Conservation (phyloP, 2,797 vertebrate species). For the Syndactyla subalaris region DNA sequence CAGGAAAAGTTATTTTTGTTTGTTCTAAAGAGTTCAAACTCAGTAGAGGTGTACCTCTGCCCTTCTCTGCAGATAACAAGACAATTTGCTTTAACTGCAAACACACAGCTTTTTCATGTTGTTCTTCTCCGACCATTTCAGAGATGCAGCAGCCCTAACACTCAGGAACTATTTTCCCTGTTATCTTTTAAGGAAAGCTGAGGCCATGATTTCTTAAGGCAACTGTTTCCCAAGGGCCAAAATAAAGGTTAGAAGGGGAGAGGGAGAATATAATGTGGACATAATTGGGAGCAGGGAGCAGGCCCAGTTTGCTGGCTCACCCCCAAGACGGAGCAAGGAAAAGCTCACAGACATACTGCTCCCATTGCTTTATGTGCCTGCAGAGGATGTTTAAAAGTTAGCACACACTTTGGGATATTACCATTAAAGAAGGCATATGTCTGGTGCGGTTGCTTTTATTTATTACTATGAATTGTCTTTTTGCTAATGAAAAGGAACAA, state of each 20-base stretch:
- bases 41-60: not conserved
- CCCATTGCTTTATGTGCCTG: conserved; percentile 34
- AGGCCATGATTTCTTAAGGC: conserved; percentile 1
- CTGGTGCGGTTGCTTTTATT: conserved; percentile 35
- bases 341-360: conserved; percentile 18
- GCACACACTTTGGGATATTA: conserved; percentile 21
- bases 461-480: conserved; percentile 16
- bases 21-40: not conserved
- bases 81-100: not conserved
- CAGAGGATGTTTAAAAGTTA: conserved; percentile 59
- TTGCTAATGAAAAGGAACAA: not conserved
- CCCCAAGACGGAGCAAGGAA: not conserved
- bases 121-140: not conserved
- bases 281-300: conserved; percentile 20
- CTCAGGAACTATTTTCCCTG: not conserved
- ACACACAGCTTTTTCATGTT: not conserved
- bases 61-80: not conserved
- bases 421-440: not conserved
- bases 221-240: conserved; percentile 30
- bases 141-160: not conserved
- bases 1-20: not conserved
- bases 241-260: conserved; percentile 7
- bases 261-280: not conserved
- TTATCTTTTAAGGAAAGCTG: not conserved
- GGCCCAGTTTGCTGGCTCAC: not conserved